Percentiles rank a stretch among this genome's conserved stretches.
Conservation (phyloP, 1,140 invertebrate genomes). For the Microplitis demolitor region DNA sequence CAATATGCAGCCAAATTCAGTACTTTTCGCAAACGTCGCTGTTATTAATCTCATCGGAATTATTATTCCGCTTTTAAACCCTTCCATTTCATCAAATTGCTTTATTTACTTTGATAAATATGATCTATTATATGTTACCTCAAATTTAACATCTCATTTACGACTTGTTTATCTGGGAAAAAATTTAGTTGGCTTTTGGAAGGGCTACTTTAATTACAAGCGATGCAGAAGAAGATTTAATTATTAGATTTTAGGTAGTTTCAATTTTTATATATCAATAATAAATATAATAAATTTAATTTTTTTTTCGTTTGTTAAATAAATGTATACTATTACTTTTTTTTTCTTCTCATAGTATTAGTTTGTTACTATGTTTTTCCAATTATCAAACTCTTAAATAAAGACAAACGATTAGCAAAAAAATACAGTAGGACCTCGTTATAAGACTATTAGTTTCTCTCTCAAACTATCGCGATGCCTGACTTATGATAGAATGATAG, state of each 20-base stretch:
- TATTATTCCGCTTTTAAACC: slow-evolving; percentile 35
- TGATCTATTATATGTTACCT: not conserved
- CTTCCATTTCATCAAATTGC: slow-evolving; percentile 32
- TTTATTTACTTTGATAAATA: slow-evolving; percentile 27
- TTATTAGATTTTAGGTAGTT: slow-evolving; percentile 35
- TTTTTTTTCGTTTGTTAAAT: slow-evolving; percentile 24
- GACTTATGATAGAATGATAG: no score
- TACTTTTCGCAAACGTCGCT: slow-evolving; percentile 17
- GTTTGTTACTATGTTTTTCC: not conserved
- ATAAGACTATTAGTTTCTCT: no score
- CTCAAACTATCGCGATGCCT: no score
- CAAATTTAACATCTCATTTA: slow-evolving; percentile 42
- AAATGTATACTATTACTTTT: not conserved
- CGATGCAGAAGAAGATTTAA: slow-evolving; percentile 67
- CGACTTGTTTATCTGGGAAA: slow-evolving; percentile 65
- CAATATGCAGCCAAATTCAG: slow-evolving; percentile 11
- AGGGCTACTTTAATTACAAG: slow-evolving; percentile 78
- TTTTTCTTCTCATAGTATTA: not conserved
- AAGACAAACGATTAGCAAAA: slow-evolving; percentile 23
- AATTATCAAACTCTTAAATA: slow-evolving; percentile 28
- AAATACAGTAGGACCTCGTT: no score
- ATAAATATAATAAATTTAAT: slow-evolving; percentile 7
- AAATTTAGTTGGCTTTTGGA: slow-evolving; percentile 77
- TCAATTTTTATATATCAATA: slow-evolving; percentile 44
- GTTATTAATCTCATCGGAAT: slow-evolving; percentile 28